Evolutionary conservation across 2,113 vertebrate genomes (phyloP).

Genomic region (Prunella himalayana): DNA sequence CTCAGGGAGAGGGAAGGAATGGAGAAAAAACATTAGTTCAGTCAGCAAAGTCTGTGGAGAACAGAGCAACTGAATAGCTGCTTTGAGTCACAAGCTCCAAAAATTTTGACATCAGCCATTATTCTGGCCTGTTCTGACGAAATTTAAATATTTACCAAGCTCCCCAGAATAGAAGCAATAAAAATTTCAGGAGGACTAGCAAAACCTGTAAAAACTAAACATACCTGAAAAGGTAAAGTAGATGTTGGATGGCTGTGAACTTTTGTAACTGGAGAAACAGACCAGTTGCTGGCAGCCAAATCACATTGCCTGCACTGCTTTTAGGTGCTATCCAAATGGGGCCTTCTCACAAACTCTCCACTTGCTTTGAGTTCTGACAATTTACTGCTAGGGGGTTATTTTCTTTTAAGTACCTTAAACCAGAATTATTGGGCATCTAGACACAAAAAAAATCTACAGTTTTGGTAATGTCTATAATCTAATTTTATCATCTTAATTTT

Average conservation of each 20-base stretch:
- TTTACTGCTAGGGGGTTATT: neutral
- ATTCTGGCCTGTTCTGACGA: neutral
- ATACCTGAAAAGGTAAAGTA: neutral
- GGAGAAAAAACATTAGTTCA: neutral
- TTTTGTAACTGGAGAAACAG: neutral
- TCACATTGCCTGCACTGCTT: neutral
- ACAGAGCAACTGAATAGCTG: neutral
- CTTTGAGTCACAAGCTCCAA: neutral
- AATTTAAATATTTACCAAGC: slow-evolving; percentile 10
- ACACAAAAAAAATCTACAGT: neutral
- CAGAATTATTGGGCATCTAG: neutral
- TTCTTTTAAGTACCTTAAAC: neutral
- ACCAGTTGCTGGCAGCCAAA: neutral
- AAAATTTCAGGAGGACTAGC: neutral
- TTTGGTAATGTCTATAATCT: neutral
- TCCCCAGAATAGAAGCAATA: neutral
- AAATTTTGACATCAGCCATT: neutral
- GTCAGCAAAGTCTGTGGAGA: neutral
- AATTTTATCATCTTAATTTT: neutral
- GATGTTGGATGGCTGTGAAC: neutral
- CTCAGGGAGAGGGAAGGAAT: neutral
- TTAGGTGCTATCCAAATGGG: neutral
- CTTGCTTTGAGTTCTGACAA: neutral
- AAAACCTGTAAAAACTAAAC: neutral
- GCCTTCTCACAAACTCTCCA: neutral